Conservation (phyloP, 2,113 vertebrate species). For the Bettongia penicillata region DNA sequence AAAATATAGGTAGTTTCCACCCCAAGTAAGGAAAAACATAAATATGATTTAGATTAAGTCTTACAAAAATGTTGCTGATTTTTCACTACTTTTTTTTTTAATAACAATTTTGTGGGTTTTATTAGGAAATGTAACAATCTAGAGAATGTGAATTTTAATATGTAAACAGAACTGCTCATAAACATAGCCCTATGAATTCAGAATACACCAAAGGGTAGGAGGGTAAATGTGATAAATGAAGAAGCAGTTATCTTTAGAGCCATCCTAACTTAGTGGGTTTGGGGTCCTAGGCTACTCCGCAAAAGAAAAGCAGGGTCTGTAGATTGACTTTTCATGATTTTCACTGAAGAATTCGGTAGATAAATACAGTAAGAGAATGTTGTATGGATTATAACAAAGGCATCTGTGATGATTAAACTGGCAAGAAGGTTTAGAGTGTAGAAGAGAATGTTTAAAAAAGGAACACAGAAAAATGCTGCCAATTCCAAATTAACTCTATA, state of each 20-base stretch:
- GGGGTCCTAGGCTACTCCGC: not conserved
- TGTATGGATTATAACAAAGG: constrained; percentile 39
- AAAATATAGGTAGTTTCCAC: constrained; percentile 9
- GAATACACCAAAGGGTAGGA: constrained; percentile 4
- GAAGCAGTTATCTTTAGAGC: too few species aligned
- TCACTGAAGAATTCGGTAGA: constrained; percentile 18
- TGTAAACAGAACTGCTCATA: constrained; percentile 7
- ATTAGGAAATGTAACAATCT: constrained; percentile 38
- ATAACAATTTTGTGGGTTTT: not conserved
- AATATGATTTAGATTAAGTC: not conserved
- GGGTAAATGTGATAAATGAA: not conserved
- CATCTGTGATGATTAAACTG: not conserved
- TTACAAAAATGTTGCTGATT: not conserved
- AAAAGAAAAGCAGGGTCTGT: not conserved
- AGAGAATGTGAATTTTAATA: constrained; percentile 22
- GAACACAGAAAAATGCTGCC: not conserved
- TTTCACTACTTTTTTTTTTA: constrained; percentile 14
- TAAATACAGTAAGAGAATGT: constrained; percentile 8
- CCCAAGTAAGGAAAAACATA: not conserved
- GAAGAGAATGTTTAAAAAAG: not conserved
- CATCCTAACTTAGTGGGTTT: constrained; percentile 1
- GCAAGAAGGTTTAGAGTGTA: not conserved
- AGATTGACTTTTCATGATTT: constrained; percentile 27
- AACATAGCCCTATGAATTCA: constrained; percentile 29
- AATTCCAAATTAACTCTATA: not conserved